These are phyloP conservation scores for Acrocephalus kingi DNA, from an alignment of 2,113 vertebrate genomes.

Conservation along the genomic window DNA sequence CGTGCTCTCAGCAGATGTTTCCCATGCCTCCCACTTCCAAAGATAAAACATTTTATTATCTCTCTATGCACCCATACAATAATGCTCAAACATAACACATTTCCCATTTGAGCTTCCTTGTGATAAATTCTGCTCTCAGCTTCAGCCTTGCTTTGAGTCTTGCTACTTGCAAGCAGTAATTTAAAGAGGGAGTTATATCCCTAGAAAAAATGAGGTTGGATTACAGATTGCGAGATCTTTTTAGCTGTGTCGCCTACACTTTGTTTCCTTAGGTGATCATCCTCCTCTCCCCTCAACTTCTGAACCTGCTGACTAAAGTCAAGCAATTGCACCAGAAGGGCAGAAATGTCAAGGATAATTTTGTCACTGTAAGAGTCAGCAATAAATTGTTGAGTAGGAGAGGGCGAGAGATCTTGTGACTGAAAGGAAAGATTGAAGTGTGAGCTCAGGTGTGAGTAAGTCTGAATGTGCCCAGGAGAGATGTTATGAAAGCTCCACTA, in stretches of 20 bases:
- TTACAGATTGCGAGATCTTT: neutral
- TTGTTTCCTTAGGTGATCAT: neutral
- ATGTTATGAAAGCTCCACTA: slow-evolving; percentile 28
- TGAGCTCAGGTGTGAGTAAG: neutral
- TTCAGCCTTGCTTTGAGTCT: neutral
- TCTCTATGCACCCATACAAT: neutral
- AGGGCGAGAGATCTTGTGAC: slow-evolving; percentile 23
- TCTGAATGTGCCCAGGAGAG: slow-evolving; percentile 33
- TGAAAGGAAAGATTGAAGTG: slow-evolving; percentile 37
- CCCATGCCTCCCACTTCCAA: neutral
- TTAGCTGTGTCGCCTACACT: neutral
- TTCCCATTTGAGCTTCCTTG: neutral
- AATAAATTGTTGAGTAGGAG: slow-evolving; percentile 7
- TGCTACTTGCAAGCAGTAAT: neutral
- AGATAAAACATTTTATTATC: neutral
- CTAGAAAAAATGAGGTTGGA: neutral
- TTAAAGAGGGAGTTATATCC: neutral
- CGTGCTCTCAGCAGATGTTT: neutral
- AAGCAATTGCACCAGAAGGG: neutral
- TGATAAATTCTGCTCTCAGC: neutral
- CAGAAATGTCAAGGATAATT: slow-evolving; percentile 14
- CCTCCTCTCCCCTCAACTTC: neutral
- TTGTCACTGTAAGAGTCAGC: neutral
- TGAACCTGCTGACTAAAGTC: neutral
- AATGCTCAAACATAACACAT: neutral